Evolutionary conservation across 2,113 vertebrate genomes (phyloP).

Genomic region (Toxostoma redivivum): DNA sequence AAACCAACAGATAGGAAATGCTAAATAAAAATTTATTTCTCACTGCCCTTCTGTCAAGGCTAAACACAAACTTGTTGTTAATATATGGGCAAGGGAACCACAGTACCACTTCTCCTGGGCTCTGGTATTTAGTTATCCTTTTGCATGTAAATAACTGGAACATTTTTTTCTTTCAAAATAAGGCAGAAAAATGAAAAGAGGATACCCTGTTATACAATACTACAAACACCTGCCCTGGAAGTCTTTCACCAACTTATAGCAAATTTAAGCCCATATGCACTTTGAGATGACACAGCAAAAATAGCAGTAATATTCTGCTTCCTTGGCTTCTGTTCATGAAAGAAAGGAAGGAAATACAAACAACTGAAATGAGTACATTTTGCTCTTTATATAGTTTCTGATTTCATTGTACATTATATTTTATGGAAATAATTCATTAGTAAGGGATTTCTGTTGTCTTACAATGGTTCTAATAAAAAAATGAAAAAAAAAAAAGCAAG

Average conservation of each 20-base stretch:
- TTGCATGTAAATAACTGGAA: background rate
- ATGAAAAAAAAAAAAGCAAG: background rate
- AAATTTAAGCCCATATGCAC: background rate
- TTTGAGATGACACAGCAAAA: background rate
- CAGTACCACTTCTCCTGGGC: background rate
- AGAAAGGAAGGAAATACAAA: background rate
- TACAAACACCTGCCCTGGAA: background rate
- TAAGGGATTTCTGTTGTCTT: background rate
- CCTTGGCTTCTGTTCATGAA: background rate
- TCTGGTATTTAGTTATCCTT: background rate
- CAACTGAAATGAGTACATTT: background rate
- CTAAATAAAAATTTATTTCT: background rate
- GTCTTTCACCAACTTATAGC: background rate
- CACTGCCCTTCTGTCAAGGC: background rate
- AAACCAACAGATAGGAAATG: background rate
- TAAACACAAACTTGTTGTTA: background rate
- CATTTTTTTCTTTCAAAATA: background rate
- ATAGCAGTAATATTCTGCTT: background rate
- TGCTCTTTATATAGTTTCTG: background rate
- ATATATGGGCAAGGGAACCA: background rate
- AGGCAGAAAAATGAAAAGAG: background rate
- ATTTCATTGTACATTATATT: background rate
- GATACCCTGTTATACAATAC: background rate
- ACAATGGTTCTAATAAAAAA: background rate
- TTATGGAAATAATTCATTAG: background rate